A percentile compares a stretch with the other conserved stretches of the same genome.
phyloP scores from a whole-genome alignment of 1,140 invertebrate genomes.

The Papilio polyxenes region DNA sequence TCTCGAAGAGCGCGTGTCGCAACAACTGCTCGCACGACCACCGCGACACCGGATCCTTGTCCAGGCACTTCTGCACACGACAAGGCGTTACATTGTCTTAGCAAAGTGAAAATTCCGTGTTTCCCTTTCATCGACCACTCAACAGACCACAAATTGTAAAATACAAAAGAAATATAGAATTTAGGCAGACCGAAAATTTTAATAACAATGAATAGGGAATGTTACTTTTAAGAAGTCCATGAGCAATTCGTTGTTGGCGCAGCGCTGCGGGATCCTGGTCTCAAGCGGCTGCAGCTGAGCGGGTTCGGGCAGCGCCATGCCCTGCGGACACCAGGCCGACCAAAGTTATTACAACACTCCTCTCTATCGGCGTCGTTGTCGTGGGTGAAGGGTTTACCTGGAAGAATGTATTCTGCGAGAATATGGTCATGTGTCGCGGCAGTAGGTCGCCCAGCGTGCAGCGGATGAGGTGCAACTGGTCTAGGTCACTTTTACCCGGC shows the following conservation, averaged over 20 bases:
- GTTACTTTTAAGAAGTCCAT: constrained; percentile 93
- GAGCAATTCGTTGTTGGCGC: constrained; percentile 83
- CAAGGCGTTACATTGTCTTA: not conserved
- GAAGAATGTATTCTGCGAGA: constrained; percentile 97
- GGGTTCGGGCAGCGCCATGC: constrained; percentile 95
- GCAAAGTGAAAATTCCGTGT: not conserved
- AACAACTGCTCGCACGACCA: constrained; percentile 95
- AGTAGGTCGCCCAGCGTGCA: constrained; percentile 95
- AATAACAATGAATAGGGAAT: not conserved
- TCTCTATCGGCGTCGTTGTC: not conserved
- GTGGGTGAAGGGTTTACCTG: constrained; percentile 60
- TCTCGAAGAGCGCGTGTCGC: constrained; percentile 93
- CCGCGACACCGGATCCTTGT: constrained; percentile 95
- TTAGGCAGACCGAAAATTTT: not conserved
- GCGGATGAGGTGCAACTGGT: constrained; percentile 97
- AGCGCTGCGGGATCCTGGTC: constrained; percentile 88
- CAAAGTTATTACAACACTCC: constrained; percentile 18
- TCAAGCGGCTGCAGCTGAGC: constrained; percentile 92
- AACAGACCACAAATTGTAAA: not conserved
- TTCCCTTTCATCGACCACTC: not conserved
- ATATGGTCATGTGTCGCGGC: constrained; percentile 96
- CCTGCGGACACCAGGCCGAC: constrained; percentile 82
- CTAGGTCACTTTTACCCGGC: constrained; percentile 99
- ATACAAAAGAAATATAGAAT: not conserved
- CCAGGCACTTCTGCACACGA: constrained; percentile 91